phyloP scores from a whole-genome alignment of 2,888 invertebrate species.

The Abscondita cerata region DNA sequence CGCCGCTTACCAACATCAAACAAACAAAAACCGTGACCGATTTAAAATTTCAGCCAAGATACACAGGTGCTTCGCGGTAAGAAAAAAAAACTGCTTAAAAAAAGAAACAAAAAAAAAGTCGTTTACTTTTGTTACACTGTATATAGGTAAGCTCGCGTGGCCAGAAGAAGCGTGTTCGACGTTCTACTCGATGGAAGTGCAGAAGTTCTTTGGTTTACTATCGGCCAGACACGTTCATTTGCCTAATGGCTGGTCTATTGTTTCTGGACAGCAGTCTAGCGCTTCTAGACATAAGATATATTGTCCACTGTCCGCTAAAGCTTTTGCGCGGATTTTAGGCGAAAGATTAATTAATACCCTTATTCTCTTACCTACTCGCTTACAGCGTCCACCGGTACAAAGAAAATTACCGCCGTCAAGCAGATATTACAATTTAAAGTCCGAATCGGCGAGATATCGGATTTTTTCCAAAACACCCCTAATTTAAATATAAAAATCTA shows the following conservation, averaged over 20 bases:
- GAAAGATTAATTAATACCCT: slow-evolving; percentile 25
- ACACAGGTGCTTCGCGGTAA: slow-evolving; percentile 44
- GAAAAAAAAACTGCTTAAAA: slow-evolving; percentile 32
- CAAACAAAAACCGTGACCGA: slow-evolving; percentile 50
- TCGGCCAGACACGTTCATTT: slow-evolving; percentile 55
- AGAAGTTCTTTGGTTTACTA: slow-evolving; percentile 40
- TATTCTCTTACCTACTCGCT: too few relatives aligned
- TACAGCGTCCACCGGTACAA: background rate
- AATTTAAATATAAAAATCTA: slow-evolving; percentile 22
- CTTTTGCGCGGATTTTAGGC: slow-evolving; percentile 24
- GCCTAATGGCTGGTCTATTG: slow-evolving; percentile 59
- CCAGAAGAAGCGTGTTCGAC: slow-evolving; percentile 31
- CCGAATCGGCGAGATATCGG: background rate
- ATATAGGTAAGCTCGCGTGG: slow-evolving; percentile 47
- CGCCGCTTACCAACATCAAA: slow-evolving; percentile 42
- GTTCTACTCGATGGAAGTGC: slow-evolving; percentile 19
- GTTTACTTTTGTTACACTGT: slow-evolving; percentile 49
- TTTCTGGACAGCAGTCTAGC: slow-evolving; percentile 56
- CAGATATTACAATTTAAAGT: too few relatives aligned
- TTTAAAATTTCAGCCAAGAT: slow-evolving; percentile 48
- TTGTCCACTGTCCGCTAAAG: slow-evolving; percentile 47
- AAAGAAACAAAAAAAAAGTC: slow-evolving; percentile 28
- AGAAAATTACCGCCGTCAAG: too few relatives aligned
- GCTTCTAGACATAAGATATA: slow-evolving; percentile 55
- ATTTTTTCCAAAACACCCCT: slow-evolving; percentile 5